Percentiles rank a stretch among this genome's conserved stretches.
phyloP scores from a whole-genome alignment of 2,113 vertebrate species.

The Callocephalon fimbriatum region DNA sequence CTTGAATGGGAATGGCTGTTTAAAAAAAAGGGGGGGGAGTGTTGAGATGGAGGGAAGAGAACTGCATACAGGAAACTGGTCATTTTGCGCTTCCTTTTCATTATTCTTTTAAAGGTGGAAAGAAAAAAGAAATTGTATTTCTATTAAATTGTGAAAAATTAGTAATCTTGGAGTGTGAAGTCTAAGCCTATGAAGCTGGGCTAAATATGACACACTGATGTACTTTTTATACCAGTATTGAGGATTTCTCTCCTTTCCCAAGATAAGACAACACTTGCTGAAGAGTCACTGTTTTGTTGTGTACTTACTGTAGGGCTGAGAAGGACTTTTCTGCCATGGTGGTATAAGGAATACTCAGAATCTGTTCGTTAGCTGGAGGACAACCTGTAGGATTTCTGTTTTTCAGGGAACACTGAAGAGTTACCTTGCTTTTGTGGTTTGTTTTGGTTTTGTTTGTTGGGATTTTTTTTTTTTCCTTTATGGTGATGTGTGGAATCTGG shows the following conservation, averaged over 20 bases:
- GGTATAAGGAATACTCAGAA: background rate
- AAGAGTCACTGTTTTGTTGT: background rate
- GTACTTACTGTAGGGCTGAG: background rate
- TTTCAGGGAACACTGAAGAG: background rate
- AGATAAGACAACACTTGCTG: background rate
- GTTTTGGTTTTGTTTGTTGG: background rate
- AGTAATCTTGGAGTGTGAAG: background rate
- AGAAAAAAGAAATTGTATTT: background rate
- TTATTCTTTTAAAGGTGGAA: background rate
- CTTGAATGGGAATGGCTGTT: background rate
- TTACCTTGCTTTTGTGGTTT: background rate
- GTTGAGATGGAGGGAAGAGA: background rate
- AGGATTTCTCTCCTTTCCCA: background rate
- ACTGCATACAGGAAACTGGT: background rate
- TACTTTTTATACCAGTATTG: background rate
- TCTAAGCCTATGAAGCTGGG: background rate
- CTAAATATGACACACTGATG: background rate
- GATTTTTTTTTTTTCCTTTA: background rate
- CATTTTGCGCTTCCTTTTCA: background rate
- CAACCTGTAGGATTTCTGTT: background rate
- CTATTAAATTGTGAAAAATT: background rate
- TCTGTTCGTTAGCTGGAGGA: background rate
- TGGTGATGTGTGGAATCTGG: background rate
- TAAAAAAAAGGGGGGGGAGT: background rate
- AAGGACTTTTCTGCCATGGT: background rate